phyloP scores from a whole-genome alignment of 2,888 invertebrate species.

The Dasypolia templi region DNA sequence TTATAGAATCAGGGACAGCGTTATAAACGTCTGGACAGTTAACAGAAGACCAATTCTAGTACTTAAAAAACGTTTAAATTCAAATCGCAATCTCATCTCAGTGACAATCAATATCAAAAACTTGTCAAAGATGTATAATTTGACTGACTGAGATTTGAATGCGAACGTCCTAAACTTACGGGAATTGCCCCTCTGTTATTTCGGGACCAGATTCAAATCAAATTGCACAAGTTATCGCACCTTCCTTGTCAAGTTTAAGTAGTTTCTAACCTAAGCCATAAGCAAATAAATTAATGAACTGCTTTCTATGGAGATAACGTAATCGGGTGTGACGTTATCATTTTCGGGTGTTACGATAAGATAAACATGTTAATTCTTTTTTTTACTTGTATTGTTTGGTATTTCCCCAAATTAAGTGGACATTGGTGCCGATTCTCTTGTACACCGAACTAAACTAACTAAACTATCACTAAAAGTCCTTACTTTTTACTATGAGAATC shows the following conservation, averaged over 20 bases:
- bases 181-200: too few species aligned
- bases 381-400: neutral
- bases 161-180: too few species aligned
- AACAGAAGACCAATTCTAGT: too few species aligned
- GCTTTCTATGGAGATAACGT: constrained; percentile 25
- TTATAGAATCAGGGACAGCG: constrained; percentile 9
- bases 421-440: too few species aligned
- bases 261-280: constrained; percentile 18
- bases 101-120: too few species aligned
- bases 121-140: too few species aligned
- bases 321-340: constrained; percentile 23
- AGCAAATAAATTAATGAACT: constrained; percentile 30
- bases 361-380: neutral
- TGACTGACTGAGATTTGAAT: too few species aligned
- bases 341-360: constrained; percentile 15
- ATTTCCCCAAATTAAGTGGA: neutral
- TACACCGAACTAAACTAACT: too few species aligned
- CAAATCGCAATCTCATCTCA: too few species aligned
- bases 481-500: too few species aligned
- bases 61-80: too few species aligned
- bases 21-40: constrained; percentile 22
- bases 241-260: neutral
- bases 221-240: constrained; percentile 1
- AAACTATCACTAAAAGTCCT: too few species aligned
- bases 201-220: constrained; percentile 6